Percentiles rank a stretch among this genome's conserved stretches.
These are phyloP conservation scores for Mythimna loreyi DNA, from an alignment of 2,888 invertebrate species.

Conservation along the genomic window DNA sequence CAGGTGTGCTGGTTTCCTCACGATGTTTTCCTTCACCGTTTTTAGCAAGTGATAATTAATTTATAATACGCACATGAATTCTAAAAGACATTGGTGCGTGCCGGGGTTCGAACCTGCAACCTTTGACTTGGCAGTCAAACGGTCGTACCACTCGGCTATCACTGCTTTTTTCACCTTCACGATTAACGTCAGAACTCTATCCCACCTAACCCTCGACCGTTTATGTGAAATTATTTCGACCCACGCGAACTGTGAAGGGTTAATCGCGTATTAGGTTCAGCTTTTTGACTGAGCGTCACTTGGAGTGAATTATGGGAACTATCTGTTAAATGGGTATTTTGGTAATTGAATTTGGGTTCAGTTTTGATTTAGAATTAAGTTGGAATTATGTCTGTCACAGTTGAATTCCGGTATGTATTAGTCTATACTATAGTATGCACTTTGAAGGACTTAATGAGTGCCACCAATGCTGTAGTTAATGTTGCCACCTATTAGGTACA, in stretches of 20 bases:
- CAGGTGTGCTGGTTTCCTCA: no score
- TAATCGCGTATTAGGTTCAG: constrained; percentile 70
- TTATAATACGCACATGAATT: no score
- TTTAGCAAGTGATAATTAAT: no score
- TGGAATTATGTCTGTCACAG: not conserved
- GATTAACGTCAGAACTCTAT: constrained; percentile 65
- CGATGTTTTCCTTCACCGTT: no score
- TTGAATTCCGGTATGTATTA: not conserved
- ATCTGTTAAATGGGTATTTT: constrained; percentile 43
- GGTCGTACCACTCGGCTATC: no score
- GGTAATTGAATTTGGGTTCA: constrained; percentile 41
- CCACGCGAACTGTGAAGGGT: constrained; percentile 69
- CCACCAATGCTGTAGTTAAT: no score
- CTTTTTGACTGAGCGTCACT: constrained; percentile 69
- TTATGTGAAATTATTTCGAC: constrained; percentile 71
- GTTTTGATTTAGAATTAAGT: constrained; percentile 16
- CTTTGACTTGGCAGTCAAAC: no score
- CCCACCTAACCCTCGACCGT: constrained; percentile 61
- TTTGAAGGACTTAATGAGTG: no score
- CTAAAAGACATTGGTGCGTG: no score
- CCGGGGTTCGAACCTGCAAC: no score
- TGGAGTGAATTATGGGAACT: constrained; percentile 57
- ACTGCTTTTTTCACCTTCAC: constrained; percentile 54
- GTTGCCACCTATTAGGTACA: no score
- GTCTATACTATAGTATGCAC: no score